Evolutionary conservation across 2,113 vertebrate species (phyloP), one percentile per base, ranked within the genome.

Genomic region (Pitta sordida): DNA sequence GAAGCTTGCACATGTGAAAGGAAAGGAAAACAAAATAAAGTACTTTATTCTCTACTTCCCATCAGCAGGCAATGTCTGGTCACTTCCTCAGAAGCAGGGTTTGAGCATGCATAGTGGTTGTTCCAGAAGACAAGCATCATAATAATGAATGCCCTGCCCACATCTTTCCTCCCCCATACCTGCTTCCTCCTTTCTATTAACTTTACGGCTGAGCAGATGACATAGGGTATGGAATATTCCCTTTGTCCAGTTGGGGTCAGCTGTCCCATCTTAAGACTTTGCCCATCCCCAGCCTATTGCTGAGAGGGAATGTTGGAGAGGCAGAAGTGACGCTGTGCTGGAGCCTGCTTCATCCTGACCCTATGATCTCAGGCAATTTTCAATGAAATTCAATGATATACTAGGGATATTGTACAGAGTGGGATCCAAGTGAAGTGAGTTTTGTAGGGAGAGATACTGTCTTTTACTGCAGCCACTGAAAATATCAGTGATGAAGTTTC

Each of bases 81-180:
- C 32, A 34, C 22, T 56, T 56, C 8, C 22, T 21, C 19, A 43
- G 13, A 56, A 32, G 8, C 18, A 65, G 32, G 5, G 15, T 15
- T 71, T 55, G 34, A 56, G 16, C 11, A 18, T 12, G 30, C 0
- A 0, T 20, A n/a, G 22, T 19, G 9, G 14, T 16, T 23, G 3
- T 17, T 44, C 12, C 37, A 44, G 32, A 29, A 73, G 51, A 58
- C 10, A 29, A 22, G 1, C 2, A 51, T 3, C 7, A 13, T 9
- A 7, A 16, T n/a, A 9, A 65, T 3, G 27, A 58, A n/a, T 19
- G 15, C 12, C 36, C 8, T 58, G 26, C 3, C 6, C 5, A 44
- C 18, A 22, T 18, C 10, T 60, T 14, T 18, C 36, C 7, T 49
- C 15, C n/a, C 27, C 4, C 3, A 2, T 18, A 20, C 8, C 18